Conservation (phyloP, 2,797 vertebrate species). For the Monodelphis domestica region DNA sequence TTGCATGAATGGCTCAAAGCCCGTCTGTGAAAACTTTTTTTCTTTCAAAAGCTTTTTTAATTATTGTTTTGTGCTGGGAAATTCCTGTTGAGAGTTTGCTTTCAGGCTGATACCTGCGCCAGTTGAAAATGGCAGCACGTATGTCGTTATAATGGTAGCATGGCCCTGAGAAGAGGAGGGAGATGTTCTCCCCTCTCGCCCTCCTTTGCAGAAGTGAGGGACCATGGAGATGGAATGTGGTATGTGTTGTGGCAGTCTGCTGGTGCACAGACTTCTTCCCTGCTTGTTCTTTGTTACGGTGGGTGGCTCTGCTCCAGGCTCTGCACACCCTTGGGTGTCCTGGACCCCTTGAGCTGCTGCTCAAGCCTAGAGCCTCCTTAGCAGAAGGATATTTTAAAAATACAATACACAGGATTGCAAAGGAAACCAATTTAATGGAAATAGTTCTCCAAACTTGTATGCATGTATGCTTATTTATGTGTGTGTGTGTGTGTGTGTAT, state of each 20-base stretch:
- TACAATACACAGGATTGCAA: not conserved
- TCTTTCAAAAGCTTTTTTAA: not conserved
- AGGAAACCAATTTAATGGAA: not conserved
- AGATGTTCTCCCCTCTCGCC: not conserved
- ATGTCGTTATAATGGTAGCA: not conserved
- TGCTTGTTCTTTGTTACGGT: not conserved
- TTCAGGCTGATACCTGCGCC: not conserved
- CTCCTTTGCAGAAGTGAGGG: not conserved
- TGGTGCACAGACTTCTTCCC: not conserved
- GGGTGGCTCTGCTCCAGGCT: not conserved
- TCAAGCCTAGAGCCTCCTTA: not conserved
- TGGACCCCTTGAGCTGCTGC: not conserved
- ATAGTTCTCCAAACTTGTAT: not conserved
- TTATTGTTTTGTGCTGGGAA: constrained; percentile 51
- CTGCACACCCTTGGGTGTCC: not conserved
- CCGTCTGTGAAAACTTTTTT: constrained; percentile 63
- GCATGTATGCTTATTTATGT: no score
- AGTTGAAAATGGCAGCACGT: not conserved
- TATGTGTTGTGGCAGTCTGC: not conserved
- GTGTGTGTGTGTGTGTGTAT: no score
- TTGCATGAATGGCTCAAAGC: not conserved
- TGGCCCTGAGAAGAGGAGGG: not conserved
- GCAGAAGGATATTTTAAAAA: not conserved
- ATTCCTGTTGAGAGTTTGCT: constrained; percentile 8
- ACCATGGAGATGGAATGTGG: not conserved